Percentiles rank a stretch among this genome's conserved stretches.
phyloP scores from a whole-genome alignment of 1,140 invertebrate species.

The Sycophila sp. region DNA sequence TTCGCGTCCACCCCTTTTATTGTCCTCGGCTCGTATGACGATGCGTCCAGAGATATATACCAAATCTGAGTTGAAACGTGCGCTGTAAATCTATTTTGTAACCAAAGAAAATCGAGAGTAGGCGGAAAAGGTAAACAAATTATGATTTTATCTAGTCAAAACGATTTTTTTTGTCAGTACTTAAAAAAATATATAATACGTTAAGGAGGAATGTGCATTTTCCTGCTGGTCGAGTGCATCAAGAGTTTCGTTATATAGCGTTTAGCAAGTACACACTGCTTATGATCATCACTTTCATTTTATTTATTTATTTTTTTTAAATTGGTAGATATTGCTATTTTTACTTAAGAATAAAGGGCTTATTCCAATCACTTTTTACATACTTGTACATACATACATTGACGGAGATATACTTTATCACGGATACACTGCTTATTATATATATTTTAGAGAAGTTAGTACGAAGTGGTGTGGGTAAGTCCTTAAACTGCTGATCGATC shows the following conservation, averaged over 20 bases:
- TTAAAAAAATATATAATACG: constrained; percentile 52
- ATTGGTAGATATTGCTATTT: constrained; percentile 10
- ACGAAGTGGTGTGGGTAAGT: too few species aligned
- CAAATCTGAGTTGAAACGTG: constrained; percentile 5
- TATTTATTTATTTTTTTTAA: constrained; percentile 17
- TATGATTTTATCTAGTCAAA: constrained; percentile 66
- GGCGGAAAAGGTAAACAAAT: constrained; percentile 43
- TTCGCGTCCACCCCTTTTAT: background rate
- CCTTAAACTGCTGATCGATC: too few species aligned
- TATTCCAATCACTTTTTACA: background rate
- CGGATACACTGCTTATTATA: too few species aligned
- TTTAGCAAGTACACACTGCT: constrained; percentile 7
- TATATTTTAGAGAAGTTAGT: too few species aligned
- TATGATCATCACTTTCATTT: too few species aligned
- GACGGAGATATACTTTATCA: too few species aligned
- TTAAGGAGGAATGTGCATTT: constrained; percentile 64
- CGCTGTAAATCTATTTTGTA: constrained; percentile 44
- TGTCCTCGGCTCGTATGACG: too few species aligned
- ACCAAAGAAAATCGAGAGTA: constrained; percentile 55
- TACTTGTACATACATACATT: too few species aligned
- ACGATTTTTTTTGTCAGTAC: constrained; percentile 58
- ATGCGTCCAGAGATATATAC: constrained; percentile 17
- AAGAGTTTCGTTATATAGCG: constrained; percentile 8
- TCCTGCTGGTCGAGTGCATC: constrained; percentile 34
- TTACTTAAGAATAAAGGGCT: constrained; percentile 18